phyloP scores from a whole-genome alignment of 2,888 invertebrate genomes.

The Geotrupes spiniger region DNA sequence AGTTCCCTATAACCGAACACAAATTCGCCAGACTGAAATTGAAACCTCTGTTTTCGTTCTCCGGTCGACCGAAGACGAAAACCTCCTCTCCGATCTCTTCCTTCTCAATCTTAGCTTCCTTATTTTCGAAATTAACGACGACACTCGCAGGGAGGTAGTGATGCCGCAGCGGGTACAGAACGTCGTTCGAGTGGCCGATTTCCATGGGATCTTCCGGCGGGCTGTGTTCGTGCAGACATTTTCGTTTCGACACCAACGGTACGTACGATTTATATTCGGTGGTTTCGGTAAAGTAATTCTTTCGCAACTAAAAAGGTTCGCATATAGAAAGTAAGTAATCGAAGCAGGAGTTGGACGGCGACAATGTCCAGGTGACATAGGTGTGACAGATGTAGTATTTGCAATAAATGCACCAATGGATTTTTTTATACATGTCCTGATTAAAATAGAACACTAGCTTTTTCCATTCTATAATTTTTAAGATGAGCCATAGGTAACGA shows the following conservation, averaged over 20 bases:
- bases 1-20: conserved; percentile 26
- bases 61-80: conserved; percentile 30
- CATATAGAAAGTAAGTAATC: no score
- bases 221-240: conserved; percentile 14
- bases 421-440: no score
- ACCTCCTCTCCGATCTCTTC: no score
- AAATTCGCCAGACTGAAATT: conserved; percentile 27
- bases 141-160: conserved; percentile 14
- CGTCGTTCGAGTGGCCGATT: conserved; percentile 23
- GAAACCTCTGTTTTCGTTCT: conserved; percentile 25
- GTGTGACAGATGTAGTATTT: no score
- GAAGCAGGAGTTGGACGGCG: no score
- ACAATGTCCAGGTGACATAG: no score
- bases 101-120: conserved; percentile 2
- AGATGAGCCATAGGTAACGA: no score
- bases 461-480: no score
- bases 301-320: not conserved
- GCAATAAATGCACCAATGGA: no score
- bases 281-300: not conserved
- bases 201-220: conserved; percentile 1
- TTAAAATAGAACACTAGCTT: no score
- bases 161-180: conserved; percentile 29
- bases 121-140: not conserved
- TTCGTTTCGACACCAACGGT: conserved; percentile 10
- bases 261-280: conserved; percentile 2